Evolutionary conservation across 2,113 vertebrate species (phyloP).

Genomic region (Condylura cristata): DNA sequence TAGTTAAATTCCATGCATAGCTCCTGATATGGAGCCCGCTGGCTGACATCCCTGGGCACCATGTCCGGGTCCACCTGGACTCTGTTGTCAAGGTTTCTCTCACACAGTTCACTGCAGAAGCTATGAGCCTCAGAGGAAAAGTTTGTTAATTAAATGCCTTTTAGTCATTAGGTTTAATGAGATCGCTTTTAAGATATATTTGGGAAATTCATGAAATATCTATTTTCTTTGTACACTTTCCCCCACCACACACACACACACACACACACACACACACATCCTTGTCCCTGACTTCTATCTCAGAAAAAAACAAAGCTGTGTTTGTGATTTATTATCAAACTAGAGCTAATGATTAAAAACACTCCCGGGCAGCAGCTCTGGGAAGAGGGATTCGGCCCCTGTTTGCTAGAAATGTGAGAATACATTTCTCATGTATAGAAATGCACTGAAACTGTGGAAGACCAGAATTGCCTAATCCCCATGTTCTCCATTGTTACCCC

Average conservation of each 20-base stretch:
- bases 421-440: not conserved
- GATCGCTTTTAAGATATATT: slow-evolving; percentile 50
- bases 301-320: slow-evolving; percentile 10
- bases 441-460: not conserved
- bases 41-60: not conserved
- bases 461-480: not conserved
- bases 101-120: not conserved
- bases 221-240: slow-evolving; percentile 42
- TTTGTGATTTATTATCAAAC: slow-evolving; percentile 48
- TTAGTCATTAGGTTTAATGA: slow-evolving; percentile 54
- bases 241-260: not conserved
- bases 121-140: not conserved
- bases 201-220: slow-evolving; percentile 40
- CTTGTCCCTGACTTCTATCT: not conserved
- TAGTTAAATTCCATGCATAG: not conserved
- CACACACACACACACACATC: not conserved
- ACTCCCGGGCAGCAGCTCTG: not conserved
- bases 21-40: not conserved
- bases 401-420: not conserved
- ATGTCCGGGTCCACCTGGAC: not conserved
- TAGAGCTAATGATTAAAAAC: slow-evolving; percentile 46
- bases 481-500: not conserved
- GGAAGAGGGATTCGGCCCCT: not conserved
- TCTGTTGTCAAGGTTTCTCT: slow-evolving; percentile 32
- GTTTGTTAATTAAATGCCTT: slow-evolving; percentile 59